Percentiles rank a stretch among this genome's conserved stretches.
Evolutionary conservation across 1,140 invertebrate genomes (phyloP).

Genomic region (Formica exsecta): DNA sequence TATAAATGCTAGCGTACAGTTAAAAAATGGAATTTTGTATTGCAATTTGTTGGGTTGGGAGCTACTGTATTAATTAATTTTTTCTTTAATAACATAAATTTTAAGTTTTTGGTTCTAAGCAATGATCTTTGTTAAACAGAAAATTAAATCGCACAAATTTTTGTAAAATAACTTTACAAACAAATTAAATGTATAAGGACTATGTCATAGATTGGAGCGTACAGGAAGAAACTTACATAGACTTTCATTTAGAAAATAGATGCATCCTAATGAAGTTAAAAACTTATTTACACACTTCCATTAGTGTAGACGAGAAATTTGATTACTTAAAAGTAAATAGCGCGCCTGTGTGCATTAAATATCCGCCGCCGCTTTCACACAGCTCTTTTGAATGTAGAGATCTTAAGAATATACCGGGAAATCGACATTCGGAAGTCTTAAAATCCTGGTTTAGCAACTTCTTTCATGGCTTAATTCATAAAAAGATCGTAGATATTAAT

Average conservation of each 20-base stretch:
- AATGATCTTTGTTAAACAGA: not conserved
- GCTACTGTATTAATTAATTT: not conserved
- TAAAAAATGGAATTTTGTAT: conserved; percentile 9
- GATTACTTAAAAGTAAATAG: conserved; percentile 56
- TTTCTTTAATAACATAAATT: not conserved
- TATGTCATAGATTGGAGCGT: not conserved
- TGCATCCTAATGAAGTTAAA: conserved; percentile 42
- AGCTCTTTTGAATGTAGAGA: conserved; percentile 30
- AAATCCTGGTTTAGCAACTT: conserved; percentile 11
- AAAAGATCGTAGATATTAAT: conserved; percentile 37
- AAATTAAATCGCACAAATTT: not conserved
- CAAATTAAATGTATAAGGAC: not conserved
- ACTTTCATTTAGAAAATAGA: conserved; percentile 23
- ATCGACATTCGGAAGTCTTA: conserved; percentile 29
- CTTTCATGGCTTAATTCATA: conserved; percentile 49
- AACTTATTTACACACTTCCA: conserved; percentile 28
- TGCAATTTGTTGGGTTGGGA: not conserved
- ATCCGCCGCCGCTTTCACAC: conserved; percentile 7
- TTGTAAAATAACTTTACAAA: not conserved
- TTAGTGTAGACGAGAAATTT: conserved; percentile 35
- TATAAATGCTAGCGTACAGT: not conserved
- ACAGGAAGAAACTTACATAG: not conserved
- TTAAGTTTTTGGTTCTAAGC: not conserved
- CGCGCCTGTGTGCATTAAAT: conserved; percentile 34
- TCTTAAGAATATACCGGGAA: not conserved